These are phyloP conservation scores for Sinocyclocheilus rhinocerous DNA, from an alignment of 2,113 vertebrate genomes.

Conservation along the genomic window DNA sequence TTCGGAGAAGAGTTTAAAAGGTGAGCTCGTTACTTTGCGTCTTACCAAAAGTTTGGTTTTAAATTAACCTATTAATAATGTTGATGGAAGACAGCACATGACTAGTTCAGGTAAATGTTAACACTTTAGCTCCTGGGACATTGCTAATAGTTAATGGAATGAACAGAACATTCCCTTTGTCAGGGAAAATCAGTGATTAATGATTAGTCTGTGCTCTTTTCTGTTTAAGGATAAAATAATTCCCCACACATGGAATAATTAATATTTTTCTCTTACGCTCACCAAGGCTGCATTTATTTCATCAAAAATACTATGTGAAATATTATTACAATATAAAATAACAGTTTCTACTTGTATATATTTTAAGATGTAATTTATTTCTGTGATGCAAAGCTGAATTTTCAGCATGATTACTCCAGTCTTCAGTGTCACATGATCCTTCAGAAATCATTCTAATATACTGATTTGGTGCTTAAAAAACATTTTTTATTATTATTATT, in stretches of 20 bases:
- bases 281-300: no score
- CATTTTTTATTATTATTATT: no score
- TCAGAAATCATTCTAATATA: no score
- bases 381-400: no score
- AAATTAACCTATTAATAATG: constrained; percentile 28
- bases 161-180: not conserved
- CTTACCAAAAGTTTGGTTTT: constrained; percentile 16
- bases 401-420: no score
- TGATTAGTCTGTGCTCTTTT: not conserved
- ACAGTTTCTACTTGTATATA: no score
- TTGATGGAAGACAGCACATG: not conserved
- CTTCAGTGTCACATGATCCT: no score
- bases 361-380: no score
- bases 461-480: no score
- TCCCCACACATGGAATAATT: not conserved
- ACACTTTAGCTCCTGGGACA: not conserved
- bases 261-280: no score
- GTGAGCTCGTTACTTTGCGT: not conserved
- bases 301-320: no score
- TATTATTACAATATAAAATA: no score
- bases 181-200: not conserved
- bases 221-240: not conserved
- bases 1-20: not conserved
- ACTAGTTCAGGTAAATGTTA: not conserved
- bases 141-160: not conserved